Evolutionary conservation across 2,113 vertebrate species (phyloP), one percentile per base, ranked within the genome.

Genomic region (Hemiprocne comata): DNA sequence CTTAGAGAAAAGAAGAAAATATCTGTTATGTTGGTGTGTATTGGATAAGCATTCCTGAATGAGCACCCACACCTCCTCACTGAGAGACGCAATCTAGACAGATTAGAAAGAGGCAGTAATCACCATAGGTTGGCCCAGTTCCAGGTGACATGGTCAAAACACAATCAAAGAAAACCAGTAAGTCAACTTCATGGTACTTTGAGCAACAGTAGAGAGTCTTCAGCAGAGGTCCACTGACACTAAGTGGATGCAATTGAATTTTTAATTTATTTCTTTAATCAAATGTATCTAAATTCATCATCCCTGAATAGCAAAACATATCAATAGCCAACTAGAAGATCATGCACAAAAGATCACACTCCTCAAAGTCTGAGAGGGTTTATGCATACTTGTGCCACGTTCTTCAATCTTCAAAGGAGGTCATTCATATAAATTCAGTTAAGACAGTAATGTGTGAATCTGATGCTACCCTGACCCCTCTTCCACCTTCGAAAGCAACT

Each of bases 371-470:
- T 97, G 85, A 91, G 75, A 88, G 93, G 79, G n/a, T 94, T 96
- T 97, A 83, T 95, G 95, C 96, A 97, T 96, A 94, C 89, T 95
- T 7, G 58, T 87, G 93, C 94, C 95, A 92, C 85, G 94, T 96
- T 97, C 97, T 96, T 98, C 97, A 98, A 96, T 98, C 97, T 98
- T 97, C 96, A 98, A 95, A 98, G 97, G 97, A 98, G 98, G 98
- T 97, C 98, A 94, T 98, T 98, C 98, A 97, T 98, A 98, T 98
- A 98, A 98, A 98, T 98, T 98, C 97, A 97, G 97, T 97, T 97
- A 98, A 98, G 98, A 98, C 98, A 98, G 98, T 98, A 98, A 98
- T 98, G 94, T 98, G 97, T 97, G 97, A 97, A 97, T 98, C 97
- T 98, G 96, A 97, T 97, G 96, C 97, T 95, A 97, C 97, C 97